Evolutionary conservation across 1,140 invertebrate species (phyloP), one percentile per base, ranked within the genome.

Genomic region (Drosophila fuyamai): DNA sequence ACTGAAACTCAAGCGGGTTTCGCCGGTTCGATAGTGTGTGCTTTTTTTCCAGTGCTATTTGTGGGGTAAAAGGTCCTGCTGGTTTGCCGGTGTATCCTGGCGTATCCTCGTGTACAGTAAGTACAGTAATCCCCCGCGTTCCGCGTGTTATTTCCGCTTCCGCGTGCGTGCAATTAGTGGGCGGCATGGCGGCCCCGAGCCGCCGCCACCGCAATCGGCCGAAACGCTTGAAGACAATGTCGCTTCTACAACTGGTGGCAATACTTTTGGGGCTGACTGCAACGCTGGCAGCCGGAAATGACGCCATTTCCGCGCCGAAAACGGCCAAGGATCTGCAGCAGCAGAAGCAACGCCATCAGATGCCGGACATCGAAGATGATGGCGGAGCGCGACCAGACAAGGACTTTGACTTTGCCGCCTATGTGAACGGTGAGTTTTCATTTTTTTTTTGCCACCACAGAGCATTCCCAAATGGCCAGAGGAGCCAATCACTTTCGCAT

Each of bases 381-480:
- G 38, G 16, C 36, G 53, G 9, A 32, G 4, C 51, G 23, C 62
- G 54, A 35, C 29, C 35, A n/a, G 27, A 58, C 44, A 67, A 65
- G 62, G 62, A 81, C 44, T 68, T 84, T 61, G 81, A 80, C 36
- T 77, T 79, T 56, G 59, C 60, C 48, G 81, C 81, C 61, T 83
- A 83, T 63, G 77, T 51, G 5, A 85, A 84, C 35, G 81, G 81
- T 85, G 44, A 84, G 81, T 71, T 29, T 13, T 23, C 23, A 10
- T 18, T 7, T n/a, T 48, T n/a, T 48, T n/a, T 3, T 27, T 0
- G 1, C n/a, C 9, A 38, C 29, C 16, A 9, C 13, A 18, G 5
- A 36, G 38, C 16, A 9, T n/a, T 3, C n/a, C 16, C 27, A 23
- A 32, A 46, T 46, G 16, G 35, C 10, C 35, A 16, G 29, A 41